A percentile compares a stretch with the other conserved stretches of the same genome.
Evolutionary conservation across 2,888 invertebrate genomes (phyloP).

Genomic region (Leucophenga montana): DNA sequence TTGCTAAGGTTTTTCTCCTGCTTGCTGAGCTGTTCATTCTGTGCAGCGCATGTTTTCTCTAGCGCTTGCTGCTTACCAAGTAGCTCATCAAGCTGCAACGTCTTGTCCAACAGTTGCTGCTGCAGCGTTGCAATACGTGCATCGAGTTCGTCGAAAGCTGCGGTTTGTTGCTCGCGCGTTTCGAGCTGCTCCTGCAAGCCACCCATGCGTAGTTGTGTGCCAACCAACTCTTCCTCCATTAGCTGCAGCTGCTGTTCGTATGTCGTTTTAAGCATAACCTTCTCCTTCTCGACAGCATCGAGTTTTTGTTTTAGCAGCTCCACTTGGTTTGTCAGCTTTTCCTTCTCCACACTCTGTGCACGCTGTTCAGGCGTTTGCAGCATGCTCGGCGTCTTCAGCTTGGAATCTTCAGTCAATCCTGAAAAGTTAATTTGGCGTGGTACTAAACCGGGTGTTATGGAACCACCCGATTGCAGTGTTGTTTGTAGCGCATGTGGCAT

Average conservation of each 20-base stretch:
- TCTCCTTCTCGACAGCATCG: constrained; percentile 48
- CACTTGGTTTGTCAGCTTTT: constrained; percentile 67
- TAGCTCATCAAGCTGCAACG: constrained; percentile 36
- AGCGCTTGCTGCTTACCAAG: constrained; percentile 50
- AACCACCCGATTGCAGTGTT: constrained; percentile 56
- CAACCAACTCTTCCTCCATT: constrained; percentile 51
- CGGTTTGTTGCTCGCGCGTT: constrained; percentile 52
- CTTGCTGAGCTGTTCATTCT: constrained; percentile 63
- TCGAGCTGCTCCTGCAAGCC: constrained; percentile 56
- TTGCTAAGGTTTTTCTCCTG: constrained; percentile 62
- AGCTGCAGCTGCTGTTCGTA: constrained; percentile 44
- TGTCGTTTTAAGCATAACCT: constrained; percentile 37
- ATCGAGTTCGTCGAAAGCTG: no score
- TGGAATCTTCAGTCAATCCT: constrained; percentile 72
- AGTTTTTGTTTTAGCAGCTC: constrained; percentile 72
- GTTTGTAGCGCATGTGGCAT: constrained; percentile 52
- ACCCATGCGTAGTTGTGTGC: constrained; percentile 50
- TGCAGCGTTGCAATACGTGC: constrained; percentile 34
- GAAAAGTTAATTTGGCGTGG: constrained; percentile 74
- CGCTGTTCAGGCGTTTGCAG: constrained; percentile 61
- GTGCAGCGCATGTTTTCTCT: constrained; percentile 61
- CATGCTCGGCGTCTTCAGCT: constrained; percentile 57
- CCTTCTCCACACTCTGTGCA: constrained; percentile 59
- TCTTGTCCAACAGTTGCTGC: not conserved
- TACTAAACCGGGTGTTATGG: constrained; percentile 59